These are phyloP conservation scores for Parauchenoglanis ngamensis DNA, from an alignment of 2,797 vertebrate genomes.

Conservation along the genomic window DNA sequence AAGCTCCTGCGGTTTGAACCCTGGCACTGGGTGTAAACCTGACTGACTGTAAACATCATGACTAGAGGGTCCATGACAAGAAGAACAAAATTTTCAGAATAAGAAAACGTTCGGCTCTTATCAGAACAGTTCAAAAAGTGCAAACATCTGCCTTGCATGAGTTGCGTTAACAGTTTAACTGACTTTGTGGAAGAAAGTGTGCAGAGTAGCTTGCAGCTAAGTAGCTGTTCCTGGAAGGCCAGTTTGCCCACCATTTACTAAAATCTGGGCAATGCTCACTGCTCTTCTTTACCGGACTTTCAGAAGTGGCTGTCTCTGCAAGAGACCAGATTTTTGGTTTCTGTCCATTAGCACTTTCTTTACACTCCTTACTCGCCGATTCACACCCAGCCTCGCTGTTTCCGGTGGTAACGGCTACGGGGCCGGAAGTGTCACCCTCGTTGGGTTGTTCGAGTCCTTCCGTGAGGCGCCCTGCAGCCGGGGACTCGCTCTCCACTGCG, in stretches of 20 bases:
- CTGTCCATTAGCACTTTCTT: slow-evolving; percentile 69
- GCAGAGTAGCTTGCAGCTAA: slow-evolving; percentile 66
- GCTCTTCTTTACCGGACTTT: slow-evolving; percentile 64
- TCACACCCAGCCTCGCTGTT: slow-evolving; percentile 54
- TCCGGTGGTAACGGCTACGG: slow-evolving; percentile 46
- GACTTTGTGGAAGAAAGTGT: slow-evolving; percentile 60
- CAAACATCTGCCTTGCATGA: slow-evolving; percentile 60
- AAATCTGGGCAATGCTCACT: slow-evolving; percentile 55
- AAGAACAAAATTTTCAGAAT: slow-evolving; percentile 44
- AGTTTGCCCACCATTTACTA: slow-evolving; percentile 74
- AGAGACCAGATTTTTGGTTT: slow-evolving; percentile 98
- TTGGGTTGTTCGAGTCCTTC: slow-evolving; percentile 32
- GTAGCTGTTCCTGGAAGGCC: slow-evolving; percentile 71
- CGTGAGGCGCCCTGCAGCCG: slow-evolving; percentile 59
- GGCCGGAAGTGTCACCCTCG: slow-evolving; percentile 29
- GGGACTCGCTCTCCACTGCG: slow-evolving; percentile 43
- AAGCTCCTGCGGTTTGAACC: slow-evolving; percentile 53
- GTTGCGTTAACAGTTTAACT: slow-evolving; percentile 20
- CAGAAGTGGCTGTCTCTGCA: slow-evolving; percentile 90
- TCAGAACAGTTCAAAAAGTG: slow-evolving; percentile 65
- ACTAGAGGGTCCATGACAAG: slow-evolving; percentile 44
- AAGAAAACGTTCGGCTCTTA: slow-evolving; percentile 22
- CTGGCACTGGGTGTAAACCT: slow-evolving; percentile 40
- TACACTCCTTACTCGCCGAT: slow-evolving; percentile 62
- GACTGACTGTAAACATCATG: slow-evolving; percentile 61